Evolutionary conservation across 2,797 vertebrate genomes (phyloP), one percentile per base, ranked within the genome.

Genomic region (Echeneis naucrates): DNA sequence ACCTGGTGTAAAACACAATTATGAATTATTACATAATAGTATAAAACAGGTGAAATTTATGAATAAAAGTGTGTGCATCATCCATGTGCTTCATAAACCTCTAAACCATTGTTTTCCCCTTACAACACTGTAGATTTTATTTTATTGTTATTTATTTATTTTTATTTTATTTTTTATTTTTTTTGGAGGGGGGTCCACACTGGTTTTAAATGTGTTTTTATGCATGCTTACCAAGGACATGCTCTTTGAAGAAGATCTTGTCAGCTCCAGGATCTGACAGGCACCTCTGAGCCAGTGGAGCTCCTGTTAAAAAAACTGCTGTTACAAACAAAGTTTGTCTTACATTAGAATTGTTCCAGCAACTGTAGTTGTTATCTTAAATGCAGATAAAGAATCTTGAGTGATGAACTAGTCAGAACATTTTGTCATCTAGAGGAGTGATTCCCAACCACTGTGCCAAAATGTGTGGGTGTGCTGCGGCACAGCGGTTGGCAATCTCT

Each of bases 241-340:
- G 77, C 51, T 60, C 65, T 62, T 44, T 77, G 74, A 72, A 44
- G 40, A 19, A 44, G 40, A 19, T 59, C 52, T 57, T 76, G 50
- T 59, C 75, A 16, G 73, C 40, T 3, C 92, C 93, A 1, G 93
- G 92, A 75, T 94, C 93, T 0, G 92, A 94, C 74, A 92, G 38
- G n/a, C 89, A 91, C 9, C 89, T 85, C 84, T 83, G 92, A 7
- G 84, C 58, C 54, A 84, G 68, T 21, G 75, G 67, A 60, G 80
- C 68, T 33, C 53, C 90, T 62, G 77, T 88, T 88, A 19, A 60
- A 72, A 72, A 62, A 2, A 60, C 19, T 42, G 8, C 5, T 48
- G 19, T 81, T 37, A 55, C 0, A 51, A 38, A 55, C 3, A 1
- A 24, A 16, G 17, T 4, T 53, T 14, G 44, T 30, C 7, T 2